These are phyloP conservation scores for Rhinolophus ferrumequinum DNA, from an alignment of 2,113 vertebrate species.

Conservation along the genomic window DNA sequence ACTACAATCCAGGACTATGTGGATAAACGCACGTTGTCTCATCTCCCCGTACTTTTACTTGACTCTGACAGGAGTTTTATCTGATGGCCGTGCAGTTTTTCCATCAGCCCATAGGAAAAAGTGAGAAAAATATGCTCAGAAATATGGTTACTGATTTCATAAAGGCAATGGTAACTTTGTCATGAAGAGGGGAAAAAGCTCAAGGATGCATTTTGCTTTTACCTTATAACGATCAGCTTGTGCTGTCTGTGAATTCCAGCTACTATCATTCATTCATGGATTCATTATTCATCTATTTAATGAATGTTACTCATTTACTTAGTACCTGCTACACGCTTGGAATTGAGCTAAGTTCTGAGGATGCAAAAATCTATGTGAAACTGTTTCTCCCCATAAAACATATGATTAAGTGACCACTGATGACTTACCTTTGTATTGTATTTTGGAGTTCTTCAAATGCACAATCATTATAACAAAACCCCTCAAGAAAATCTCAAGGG, in stretches of 20 bases:
- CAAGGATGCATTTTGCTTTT: not conserved
- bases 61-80: not conserved
- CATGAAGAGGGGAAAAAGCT: not conserved
- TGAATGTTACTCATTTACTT: not conserved
- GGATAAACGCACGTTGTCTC: not conserved
- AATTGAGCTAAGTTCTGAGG: not conserved
- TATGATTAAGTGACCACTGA: not conserved
- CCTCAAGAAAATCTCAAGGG: not conserved
- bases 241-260: not conserved
- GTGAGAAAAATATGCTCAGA: not conserved
- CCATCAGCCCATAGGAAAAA: not conserved
- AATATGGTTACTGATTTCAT: not conserved
- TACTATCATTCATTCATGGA: not conserved
- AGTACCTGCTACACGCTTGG: not conserved
- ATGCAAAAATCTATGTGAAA: slow-evolving; percentile 6
- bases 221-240: not conserved
- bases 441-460: not conserved
- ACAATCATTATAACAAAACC: not conserved
- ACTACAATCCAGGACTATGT: not conserved
- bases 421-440: not conserved
- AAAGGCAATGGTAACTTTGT: not conserved
- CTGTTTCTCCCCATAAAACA: not conserved
- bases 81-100: not conserved
- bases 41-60: not conserved
- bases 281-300: not conserved